These are phyloP conservation scores for Rhodinocichla rosea DNA, from an alignment of 2,113 vertebrate species.

Conservation along the genomic window DNA sequence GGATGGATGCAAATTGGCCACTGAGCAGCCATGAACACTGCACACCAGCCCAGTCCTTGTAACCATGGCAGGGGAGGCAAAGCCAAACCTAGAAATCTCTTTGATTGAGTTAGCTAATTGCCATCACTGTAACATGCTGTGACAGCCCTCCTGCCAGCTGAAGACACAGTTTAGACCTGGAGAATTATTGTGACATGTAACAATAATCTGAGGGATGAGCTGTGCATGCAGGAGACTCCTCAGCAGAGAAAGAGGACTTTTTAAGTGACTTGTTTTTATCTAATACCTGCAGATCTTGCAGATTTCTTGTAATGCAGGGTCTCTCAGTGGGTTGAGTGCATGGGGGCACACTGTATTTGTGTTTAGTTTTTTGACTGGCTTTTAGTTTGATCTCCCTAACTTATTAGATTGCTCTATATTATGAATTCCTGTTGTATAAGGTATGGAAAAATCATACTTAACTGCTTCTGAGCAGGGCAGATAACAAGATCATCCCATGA, in stretches of 20 bases:
- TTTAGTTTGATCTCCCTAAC: neutral
- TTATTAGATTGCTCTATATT: neutral
- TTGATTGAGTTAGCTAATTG: neutral
- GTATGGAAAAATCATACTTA: neutral
- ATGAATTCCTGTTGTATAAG: neutral
- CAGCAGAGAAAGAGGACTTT: neutral
- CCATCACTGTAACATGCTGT: neutral
- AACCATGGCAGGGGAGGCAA: neutral
- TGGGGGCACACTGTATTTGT: neutral
- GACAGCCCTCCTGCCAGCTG: neutral
- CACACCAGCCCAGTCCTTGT: neutral
- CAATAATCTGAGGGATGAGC: neutral
- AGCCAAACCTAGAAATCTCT: neutral
- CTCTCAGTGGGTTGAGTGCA: neutral
- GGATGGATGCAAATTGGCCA: neutral
- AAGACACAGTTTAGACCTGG: neutral
- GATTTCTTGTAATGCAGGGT: neutral
- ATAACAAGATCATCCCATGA: neutral
- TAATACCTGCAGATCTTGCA: neutral
- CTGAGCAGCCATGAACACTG: neutral
- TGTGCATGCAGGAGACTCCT: neutral
- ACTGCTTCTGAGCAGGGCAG: neutral
- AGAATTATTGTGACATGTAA: neutral
- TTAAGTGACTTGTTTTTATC: neutral
- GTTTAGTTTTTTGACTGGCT: neutral